Conservation (phyloP, 1,140 invertebrate species). For the Orchestia grillus region DNA sequence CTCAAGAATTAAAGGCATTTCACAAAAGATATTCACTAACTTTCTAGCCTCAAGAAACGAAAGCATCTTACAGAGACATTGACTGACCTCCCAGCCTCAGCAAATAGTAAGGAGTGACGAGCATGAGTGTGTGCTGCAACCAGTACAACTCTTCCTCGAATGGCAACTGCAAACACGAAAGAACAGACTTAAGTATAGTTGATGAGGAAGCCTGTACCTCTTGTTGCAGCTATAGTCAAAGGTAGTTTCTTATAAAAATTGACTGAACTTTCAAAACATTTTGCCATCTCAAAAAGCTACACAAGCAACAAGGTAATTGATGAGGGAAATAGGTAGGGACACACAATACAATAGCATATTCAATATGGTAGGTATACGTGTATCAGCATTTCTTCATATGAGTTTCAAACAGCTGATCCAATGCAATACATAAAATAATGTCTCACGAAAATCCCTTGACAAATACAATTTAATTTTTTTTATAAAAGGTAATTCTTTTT, state of each 20-base stretch:
- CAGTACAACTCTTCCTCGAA: conserved; percentile 92
- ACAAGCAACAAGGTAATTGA: background rate
- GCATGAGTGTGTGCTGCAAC: conserved; percentile 92
- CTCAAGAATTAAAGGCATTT: too few species aligned
- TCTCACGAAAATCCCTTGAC: background rate
- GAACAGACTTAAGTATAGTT: background rate
- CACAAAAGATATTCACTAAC: too few species aligned
- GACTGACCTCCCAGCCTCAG: conserved; percentile 84
- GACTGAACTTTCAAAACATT: background rate
- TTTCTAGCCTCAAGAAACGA: too few species aligned
- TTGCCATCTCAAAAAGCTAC: background rate
- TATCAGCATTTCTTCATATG: background rate
- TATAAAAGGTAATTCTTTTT: too few species aligned
- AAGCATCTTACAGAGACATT: background rate
- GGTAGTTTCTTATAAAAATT: background rate
- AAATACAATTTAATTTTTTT: background rate
- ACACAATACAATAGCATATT: too few species aligned
- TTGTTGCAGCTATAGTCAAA: background rate
- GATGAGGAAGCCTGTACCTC: background rate
- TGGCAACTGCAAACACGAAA: conserved; percentile 78
- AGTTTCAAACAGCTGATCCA: background rate
- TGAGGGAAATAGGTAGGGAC: too few species aligned
- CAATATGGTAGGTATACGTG: background rate
- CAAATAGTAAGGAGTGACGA: conserved; percentile 92
- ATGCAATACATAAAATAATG: background rate